A percentile compares a stretch with the other conserved stretches of the same genome.
phyloP scores from a whole-genome alignment of 2,113 vertebrate species.

The Leucosticte australis region DNA sequence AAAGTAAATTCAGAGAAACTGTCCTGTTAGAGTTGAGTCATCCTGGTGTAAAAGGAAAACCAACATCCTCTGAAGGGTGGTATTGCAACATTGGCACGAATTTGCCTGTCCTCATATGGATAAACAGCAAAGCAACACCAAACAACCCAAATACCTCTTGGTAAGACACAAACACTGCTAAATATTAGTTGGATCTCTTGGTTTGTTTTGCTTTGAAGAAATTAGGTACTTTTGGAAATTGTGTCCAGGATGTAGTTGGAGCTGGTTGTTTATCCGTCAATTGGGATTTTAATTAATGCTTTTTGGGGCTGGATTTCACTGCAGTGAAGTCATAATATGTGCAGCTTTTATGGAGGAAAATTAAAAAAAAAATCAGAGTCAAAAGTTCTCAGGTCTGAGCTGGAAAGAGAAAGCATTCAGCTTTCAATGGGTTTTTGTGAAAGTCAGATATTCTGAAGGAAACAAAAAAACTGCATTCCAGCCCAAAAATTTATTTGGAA shows the following conservation, averaged over 20 bases:
- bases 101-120: not conserved
- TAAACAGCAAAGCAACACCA: not conserved
- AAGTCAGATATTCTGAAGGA: not conserved
- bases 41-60: not conserved
- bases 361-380: not conserved
- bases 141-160: not conserved
- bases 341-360: not conserved
- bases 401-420: fast-evolving
- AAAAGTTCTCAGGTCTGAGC: not conserved
- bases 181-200: not conserved
- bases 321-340: not conserved
- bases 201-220: not conserved
- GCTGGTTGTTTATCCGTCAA: not conserved
- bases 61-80: not conserved
- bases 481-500: not conserved
- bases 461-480: fast-evolving
- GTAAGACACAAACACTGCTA: not conserved
- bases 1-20: not conserved
- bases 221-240: not conserved
- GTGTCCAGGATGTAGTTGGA: not conserved
- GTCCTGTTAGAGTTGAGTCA: not conserved
- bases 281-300: not conserved
- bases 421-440: not conserved
- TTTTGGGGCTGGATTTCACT: not conserved
- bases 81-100: fast-evolving